A percentile compares a stretch with the other conserved stretches of the same genome.
These are phyloP conservation scores for Lacanobia oleracea DNA, from an alignment of 2,888 invertebrate genomes.

Conservation along the genomic window DNA sequence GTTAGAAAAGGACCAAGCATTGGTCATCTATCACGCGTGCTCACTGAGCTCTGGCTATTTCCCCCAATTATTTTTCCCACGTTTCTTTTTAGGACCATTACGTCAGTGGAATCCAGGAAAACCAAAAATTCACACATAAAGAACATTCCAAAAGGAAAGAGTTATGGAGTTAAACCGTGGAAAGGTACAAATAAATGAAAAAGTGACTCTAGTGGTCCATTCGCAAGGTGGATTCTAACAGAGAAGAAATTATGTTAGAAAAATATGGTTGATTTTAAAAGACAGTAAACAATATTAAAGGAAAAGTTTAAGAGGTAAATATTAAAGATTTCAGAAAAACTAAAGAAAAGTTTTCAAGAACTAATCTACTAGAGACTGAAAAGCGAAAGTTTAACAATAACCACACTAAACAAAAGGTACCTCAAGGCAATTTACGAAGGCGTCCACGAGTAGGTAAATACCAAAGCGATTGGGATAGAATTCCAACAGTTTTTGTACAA, in stretches of 20 bases:
- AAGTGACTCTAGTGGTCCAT: too few species aligned
- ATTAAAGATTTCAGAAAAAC: too few species aligned
- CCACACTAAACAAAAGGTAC: conserved; percentile 13
- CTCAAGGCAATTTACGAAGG: conserved; percentile 35
- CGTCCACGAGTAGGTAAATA: conserved; percentile 44
- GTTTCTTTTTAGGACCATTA: conserved; percentile 2
- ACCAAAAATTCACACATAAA: background rate
- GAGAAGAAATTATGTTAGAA: background rate
- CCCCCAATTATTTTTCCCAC: background rate
- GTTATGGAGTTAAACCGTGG: too few species aligned
- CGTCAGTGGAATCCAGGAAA: too few species aligned
- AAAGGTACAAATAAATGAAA: too few species aligned
- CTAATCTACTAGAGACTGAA: background rate
- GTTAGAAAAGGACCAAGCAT: background rate
- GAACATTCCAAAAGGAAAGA: too few species aligned
- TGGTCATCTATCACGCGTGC: conserved; percentile 3
- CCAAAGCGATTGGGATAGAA: conserved; percentile 45
- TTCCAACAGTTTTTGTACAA: conserved; percentile 48
- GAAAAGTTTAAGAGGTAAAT: background rate
- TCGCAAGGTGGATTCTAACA: background rate
- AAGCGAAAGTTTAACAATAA: conserved; percentile 7
- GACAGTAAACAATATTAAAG: background rate
- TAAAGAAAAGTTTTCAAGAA: background rate
- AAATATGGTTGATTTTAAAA: background rate
- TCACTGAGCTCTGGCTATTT: background rate